These are phyloP conservation scores for Cancer borealis DNA, from an alignment of 2,888 invertebrate genomes.

Conservation along the genomic window DNA sequence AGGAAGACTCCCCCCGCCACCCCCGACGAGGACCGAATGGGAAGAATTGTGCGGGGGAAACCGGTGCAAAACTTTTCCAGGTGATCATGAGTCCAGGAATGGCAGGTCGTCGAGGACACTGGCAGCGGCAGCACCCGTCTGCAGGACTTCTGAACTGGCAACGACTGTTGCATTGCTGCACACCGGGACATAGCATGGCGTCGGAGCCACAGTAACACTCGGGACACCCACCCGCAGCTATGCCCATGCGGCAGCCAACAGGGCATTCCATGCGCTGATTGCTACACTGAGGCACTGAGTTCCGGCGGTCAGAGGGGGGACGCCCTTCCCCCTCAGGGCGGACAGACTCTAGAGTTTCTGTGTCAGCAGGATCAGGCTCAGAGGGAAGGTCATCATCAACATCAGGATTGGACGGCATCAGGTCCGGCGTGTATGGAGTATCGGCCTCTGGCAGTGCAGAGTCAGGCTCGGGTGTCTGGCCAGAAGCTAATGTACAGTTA, in stretches of 20 bases:
- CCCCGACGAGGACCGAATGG: neutral
- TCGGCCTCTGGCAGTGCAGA: neutral
- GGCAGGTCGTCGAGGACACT: neutral
- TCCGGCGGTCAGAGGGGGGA: neutral
- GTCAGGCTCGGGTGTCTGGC: neutral
- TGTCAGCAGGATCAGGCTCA: neutral
- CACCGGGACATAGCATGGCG: constrained; percentile 45
- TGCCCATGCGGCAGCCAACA: constrained; percentile 36
- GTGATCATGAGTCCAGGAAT: neutral
- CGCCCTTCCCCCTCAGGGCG: neutral
- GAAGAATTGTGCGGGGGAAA: neutral
- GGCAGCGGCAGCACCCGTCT: constrained; percentile 44
- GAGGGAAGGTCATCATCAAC: neutral
- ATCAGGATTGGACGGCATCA: neutral
- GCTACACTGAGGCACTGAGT: neutral
- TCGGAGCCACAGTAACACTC: constrained; percentile 50
- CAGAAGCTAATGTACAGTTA: constrained; percentile 2
- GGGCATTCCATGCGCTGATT: constrained; percentile 25
- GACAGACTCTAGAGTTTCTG: neutral
- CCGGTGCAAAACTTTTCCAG: neutral
- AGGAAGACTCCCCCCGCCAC: neutral
- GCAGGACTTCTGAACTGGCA: constrained; percentile 38
- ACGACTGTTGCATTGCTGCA: neutral
- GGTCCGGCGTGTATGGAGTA: neutral
- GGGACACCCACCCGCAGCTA: constrained; percentile 29